Conservation (phyloP, 2,797 vertebrate species). For the Aplochiton taeniatus region DNA sequence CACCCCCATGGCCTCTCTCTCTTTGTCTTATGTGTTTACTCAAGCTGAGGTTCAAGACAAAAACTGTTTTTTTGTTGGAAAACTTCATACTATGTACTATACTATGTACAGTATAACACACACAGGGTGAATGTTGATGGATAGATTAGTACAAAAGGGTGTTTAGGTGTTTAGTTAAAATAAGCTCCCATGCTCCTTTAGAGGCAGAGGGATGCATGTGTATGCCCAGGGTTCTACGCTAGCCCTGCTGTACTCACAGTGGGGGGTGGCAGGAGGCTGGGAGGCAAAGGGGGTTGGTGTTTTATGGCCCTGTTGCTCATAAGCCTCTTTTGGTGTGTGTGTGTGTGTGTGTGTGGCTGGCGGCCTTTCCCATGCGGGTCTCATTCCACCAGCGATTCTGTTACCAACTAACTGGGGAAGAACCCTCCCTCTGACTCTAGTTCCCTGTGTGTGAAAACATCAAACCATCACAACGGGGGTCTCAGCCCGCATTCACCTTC, state of each 20-base stretch:
- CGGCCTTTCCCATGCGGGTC: neutral
- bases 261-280: neutral
- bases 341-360: neutral
- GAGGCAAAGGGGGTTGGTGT: neutral
- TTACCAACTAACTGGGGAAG: neutral
- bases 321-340: neutral
- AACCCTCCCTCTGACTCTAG: neutral
- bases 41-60: neutral
- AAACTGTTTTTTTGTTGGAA: too few species aligned
- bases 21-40: neutral
- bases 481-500: neutral
- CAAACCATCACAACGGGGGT: neutral
- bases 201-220: too few species aligned
- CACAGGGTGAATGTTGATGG: too few species aligned
- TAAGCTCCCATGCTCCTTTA: too few species aligned
- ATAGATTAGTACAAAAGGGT: too few species aligned
- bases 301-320: slow-evolving; percentile 1
- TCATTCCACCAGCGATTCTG: neutral
- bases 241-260: neutral
- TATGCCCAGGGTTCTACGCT: neutral
- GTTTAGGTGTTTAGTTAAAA: too few species aligned
- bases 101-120: neutral
- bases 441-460: neutral
- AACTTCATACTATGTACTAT: too few species aligned
- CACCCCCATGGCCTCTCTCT: neutral